These are phyloP conservation scores for Notoglanidium macrostoma DNA, from an alignment of 2,797 vertebrate species.

Conservation along the genomic window DNA sequence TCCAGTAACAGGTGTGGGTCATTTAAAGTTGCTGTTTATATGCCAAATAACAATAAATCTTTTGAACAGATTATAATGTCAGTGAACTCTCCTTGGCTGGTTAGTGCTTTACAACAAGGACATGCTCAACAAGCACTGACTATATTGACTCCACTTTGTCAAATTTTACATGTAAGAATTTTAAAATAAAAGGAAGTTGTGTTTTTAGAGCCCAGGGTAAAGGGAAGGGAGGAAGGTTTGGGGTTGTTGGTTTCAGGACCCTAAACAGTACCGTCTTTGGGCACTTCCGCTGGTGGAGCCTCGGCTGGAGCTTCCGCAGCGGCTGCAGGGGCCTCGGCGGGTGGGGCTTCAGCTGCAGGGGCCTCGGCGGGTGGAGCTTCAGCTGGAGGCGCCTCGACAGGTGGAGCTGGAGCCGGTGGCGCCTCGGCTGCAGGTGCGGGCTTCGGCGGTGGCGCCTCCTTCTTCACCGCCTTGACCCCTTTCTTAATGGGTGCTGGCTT, in stretches of 20 bases:
- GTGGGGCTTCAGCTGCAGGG: slow-evolving; percentile 52
- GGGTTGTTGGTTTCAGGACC: neutral
- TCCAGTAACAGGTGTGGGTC: slow-evolving; percentile 6
- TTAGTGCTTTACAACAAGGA: slow-evolving; percentile 1
- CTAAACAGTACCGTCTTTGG: slow-evolving; percentile 64
- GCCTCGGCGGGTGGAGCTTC: slow-evolving; percentile 43
- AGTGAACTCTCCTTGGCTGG: neutral
- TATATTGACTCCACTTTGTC: neutral
- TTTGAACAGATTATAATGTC: no score
- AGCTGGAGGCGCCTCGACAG: slow-evolving; percentile 40
- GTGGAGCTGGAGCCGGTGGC: slow-evolving; percentile 49
- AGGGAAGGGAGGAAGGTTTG: neutral
- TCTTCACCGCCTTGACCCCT: slow-evolving; percentile 67
- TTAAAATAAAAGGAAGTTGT: neutral
- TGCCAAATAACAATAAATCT: neutral
- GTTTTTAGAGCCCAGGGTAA: neutral
- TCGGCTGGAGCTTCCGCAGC: slow-evolving; percentile 28
- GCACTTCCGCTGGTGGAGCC: slow-evolving; percentile 54
- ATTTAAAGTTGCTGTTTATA: neutral
- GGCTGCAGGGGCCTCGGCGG: slow-evolving; percentile 42
- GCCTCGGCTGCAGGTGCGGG: slow-evolving; percentile 48
- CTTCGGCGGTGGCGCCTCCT: slow-evolving; percentile 56
- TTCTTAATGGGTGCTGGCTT: slow-evolving; percentile 84
- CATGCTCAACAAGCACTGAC: neutral
- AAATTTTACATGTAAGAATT: neutral